phyloP scores from a whole-genome alignment of 1,140 invertebrate species.

The Leptinotarsa defecta region DNA sequence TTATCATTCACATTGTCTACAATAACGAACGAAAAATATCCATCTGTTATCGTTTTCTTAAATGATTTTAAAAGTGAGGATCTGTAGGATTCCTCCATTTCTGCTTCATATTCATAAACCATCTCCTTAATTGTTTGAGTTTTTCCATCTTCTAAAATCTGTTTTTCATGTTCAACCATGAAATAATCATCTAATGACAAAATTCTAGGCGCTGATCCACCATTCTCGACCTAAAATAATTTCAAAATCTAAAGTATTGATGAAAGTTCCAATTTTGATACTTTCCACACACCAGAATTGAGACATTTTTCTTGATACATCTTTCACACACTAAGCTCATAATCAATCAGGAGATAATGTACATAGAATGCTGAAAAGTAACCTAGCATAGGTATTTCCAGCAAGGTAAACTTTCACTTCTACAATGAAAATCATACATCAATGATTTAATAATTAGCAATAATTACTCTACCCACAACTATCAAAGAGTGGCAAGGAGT shows the following conservation, averaged over 20 bases:
- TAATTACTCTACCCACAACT: no score
- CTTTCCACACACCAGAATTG: no score
- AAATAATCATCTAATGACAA: constrained; percentile 96
- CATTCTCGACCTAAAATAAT: constrained; percentile 69
- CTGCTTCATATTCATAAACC: constrained; percentile 89
- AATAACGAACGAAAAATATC: constrained; percentile 92
- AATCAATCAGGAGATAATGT: no score
- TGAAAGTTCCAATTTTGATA: no score
- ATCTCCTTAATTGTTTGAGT: constrained; percentile 72
- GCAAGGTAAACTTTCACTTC: no score
- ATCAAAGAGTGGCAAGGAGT: no score
- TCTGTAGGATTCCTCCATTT: constrained; percentile 81
- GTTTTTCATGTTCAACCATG: constrained; percentile 85
- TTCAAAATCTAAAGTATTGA: background rate
- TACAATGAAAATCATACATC: no score
- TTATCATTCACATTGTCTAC: constrained; percentile 87
- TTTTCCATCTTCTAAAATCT: constrained; percentile 77
- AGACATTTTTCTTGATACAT: no score
- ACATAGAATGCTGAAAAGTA: no score
- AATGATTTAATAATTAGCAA: no score
- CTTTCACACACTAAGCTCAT: no score
- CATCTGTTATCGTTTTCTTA: constrained; percentile 88
- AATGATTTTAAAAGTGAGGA: constrained; percentile 86
- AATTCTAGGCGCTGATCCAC: constrained; percentile 82
- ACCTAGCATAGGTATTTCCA: no score